These are phyloP conservation scores for Triplophysa dalaica DNA, from an alignment of 2,113 vertebrate genomes.

Conservation along the genomic window DNA sequence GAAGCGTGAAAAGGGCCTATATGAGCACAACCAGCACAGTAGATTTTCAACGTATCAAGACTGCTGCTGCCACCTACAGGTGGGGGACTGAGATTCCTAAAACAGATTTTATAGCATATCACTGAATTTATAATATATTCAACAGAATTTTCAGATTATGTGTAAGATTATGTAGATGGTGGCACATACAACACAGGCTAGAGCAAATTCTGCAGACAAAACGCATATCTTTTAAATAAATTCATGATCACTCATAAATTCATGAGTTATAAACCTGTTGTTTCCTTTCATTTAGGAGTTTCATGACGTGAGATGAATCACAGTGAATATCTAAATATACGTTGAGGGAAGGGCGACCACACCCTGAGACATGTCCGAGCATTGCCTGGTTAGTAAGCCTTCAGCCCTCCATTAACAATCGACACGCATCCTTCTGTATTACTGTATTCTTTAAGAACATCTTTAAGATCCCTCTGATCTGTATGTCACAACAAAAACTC, in stretches of 20 bases:
- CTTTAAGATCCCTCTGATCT: too few species aligned
- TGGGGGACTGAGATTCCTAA: not conserved
- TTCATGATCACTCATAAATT: not conserved
- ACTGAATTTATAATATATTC: too few species aligned
- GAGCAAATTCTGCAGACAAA: not conserved
- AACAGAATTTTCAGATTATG: too few species aligned
- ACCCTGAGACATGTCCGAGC: not conserved
- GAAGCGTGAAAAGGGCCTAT: too few species aligned
- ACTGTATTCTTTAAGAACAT: not conserved
- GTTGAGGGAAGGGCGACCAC: not conserved
- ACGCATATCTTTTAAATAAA: not conserved
- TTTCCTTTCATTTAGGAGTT: not conserved
- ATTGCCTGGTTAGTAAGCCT: not conserved
- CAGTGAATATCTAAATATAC: not conserved
- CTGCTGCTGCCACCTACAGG: slow-evolving; percentile 32
- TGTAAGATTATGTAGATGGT: too few species aligned
- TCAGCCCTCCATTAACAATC: not conserved
- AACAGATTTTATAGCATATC: too few species aligned
- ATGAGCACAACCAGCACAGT: not conserved
- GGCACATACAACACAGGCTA: not conserved
- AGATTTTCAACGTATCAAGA: not conserved
- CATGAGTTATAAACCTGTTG: not conserved
- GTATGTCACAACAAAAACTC: too few species aligned
- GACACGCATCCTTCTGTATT: not conserved
- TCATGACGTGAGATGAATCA: not conserved